Base-by-base conservation (phyloP, 2,888 invertebrate genomes). In the Stegophylla sp. region DNA sequence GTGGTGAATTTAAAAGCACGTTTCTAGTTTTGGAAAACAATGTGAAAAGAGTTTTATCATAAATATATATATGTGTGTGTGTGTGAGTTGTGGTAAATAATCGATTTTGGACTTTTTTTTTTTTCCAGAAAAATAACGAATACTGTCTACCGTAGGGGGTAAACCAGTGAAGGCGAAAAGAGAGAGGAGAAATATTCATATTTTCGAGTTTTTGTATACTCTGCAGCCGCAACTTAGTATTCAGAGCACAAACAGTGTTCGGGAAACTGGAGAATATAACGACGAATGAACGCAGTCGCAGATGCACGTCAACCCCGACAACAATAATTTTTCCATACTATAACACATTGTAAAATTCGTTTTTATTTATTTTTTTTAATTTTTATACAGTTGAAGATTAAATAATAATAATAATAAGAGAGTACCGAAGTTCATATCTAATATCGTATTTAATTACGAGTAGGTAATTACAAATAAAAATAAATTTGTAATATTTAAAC, bases 251-350 rank as follows among this genome's bases (percentile, higher is more conserved):
- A 41, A 71, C 77, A 7, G 23, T 56, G 34, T 71, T 61, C 51
- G 69, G 48, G 51, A 79, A 79, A 79, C 79, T 59, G 69, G 28
- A 66, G 53, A 53, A 69, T 17, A 45, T 34, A 23, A 61, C 79
- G 69, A 69, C 77, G 79, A 79, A 69, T 61, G 79, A 79, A 79
- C 77, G 59, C 77, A 48, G 69, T 79, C 71, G 15, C 77, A 67
- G 20, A 77, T 59, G 77, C 45, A 48, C 79, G 69, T 71, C 59
- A 26, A 9, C 48, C 59, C 61, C 45, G 69, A 69, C 69, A 56
- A n/a, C n/a, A n/a, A n/a, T n/a, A n/a, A 71, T 61, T 79, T 79
- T 79, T 71, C 61, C n/a, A n/a, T 63, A 79, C 53, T 51, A 43
- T 53, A 53, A 64, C 53, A 66, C 41, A n/a, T n/a, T 53, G 75